These are phyloP conservation scores for Rynchops niger DNA, from an alignment of 2,113 vertebrate species.

Conservation along the genomic window DNA sequence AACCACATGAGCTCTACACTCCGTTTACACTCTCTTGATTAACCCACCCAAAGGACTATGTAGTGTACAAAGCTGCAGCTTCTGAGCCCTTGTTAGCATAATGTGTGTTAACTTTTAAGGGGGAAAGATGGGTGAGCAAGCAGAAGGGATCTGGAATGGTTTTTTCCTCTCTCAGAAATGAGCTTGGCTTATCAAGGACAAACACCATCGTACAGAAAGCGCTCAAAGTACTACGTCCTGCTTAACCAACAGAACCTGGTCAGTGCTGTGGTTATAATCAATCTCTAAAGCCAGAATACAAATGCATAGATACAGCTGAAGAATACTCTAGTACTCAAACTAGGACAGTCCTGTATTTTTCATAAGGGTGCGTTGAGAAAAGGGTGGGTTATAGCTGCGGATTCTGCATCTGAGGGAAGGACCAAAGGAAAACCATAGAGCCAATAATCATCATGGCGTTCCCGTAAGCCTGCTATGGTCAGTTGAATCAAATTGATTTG, in stretches of 20 bases:
- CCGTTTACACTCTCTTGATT: not conserved
- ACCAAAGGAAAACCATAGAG: not conserved
- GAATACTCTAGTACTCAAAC: not conserved
- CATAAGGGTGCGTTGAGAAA: not conserved
- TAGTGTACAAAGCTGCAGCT: not conserved
- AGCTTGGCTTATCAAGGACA: not conserved
- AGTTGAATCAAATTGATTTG: not conserved
- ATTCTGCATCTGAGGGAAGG: not conserved
- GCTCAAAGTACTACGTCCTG: not conserved
- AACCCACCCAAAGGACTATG: not conserved
- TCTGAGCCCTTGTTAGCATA: not conserved
- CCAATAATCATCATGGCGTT: not conserved
- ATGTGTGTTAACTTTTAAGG: not conserved
- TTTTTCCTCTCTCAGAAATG: not conserved
- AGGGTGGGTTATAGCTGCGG: not conserved
- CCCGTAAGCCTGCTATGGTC: not conserved
- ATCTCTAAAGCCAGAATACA: not conserved
- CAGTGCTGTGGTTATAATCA: rapidly evolving
- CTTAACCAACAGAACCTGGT: not conserved
- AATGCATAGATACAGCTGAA: rapidly evolving
- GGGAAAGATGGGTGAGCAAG: not conserved
- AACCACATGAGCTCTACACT: not conserved
- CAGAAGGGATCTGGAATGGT: not conserved
- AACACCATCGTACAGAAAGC: not conserved
- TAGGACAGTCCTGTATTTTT: not conserved